Evolutionary conservation across 2,888 invertebrate genomes (phyloP).

Genomic region (Dasypolia templi): DNA sequence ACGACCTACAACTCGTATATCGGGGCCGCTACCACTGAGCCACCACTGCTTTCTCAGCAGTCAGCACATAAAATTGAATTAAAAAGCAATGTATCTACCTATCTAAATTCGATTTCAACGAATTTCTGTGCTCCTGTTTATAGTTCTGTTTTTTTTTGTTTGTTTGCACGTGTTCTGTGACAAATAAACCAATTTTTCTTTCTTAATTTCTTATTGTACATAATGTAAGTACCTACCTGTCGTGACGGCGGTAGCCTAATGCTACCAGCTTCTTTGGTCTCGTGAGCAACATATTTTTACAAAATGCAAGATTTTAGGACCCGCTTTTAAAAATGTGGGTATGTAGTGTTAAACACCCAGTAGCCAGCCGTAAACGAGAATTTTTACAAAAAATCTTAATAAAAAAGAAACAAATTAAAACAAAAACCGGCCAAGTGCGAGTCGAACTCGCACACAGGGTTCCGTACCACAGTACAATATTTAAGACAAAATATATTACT

Average conservation of each 20-base stretch:
- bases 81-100: no score
- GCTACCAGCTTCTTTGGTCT: slow-evolving; percentile 19
- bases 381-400: not conserved
- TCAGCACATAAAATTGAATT: not conserved
- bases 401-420: not conserved
- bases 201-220: not conserved
- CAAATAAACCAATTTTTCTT: not conserved
- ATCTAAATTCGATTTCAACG: not conserved
- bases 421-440: no score
- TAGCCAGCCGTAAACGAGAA: not conserved
- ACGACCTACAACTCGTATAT: no score
- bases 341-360: not conserved
- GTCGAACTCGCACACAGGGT: no score
- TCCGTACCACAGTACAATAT: no score
- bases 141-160: not conserved
- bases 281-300: slow-evolving; percentile 27
- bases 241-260: no score
- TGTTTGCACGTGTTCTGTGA: not conserved
- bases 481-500: no score
- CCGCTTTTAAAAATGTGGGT: slow-evolving; percentile 42
- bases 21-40: no score
- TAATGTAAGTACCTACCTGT: not conserved
- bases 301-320: slow-evolving; percentile 25
- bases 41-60: no score
- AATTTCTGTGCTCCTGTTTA: not conserved